Percentiles rank a stretch among this genome's conserved stretches.
Evolutionary conservation across 2,797 vertebrate genomes (phyloP).

Genomic region (Darevskia nairensis): DNA sequence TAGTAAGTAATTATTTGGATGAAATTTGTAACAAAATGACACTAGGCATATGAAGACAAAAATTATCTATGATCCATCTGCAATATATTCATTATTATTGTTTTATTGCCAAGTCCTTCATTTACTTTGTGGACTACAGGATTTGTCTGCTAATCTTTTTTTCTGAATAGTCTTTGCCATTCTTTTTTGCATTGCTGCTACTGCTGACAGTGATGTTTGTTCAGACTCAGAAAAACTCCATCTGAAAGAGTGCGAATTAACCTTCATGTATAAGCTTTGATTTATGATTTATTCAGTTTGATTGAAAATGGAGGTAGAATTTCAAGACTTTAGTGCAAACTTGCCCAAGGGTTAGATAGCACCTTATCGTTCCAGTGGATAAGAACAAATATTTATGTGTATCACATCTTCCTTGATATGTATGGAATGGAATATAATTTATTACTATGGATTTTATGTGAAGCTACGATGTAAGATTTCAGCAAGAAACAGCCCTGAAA

Average conservation of each 20-base stretch:
- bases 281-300: not conserved
- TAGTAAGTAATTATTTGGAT: constrained; percentile 32
- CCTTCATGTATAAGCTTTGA: not conserved
- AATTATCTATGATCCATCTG: not conserved
- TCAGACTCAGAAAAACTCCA: not conserved
- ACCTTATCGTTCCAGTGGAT: too few species aligned
- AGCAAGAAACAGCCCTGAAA: not conserved
- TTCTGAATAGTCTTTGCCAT: not conserved
- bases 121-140: not conserved
- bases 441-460: not conserved
- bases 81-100: not conserved
- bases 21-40: constrained; percentile 2
- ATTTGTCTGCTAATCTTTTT: not conserved
- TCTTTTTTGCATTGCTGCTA: not conserved
- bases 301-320: not conserved
- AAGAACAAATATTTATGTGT: not conserved
- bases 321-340: not conserved
- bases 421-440: not conserved
- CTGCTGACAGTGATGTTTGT: not conserved
- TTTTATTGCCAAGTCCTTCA: not conserved
- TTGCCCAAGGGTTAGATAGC: not conserved
- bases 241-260: not conserved
- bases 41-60: constrained; percentile 4
- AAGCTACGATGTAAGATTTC: not conserved
- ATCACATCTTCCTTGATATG: not conserved